Conservation (phyloP, 2,888 invertebrate species). For the Crossocerus cetratus region DNA sequence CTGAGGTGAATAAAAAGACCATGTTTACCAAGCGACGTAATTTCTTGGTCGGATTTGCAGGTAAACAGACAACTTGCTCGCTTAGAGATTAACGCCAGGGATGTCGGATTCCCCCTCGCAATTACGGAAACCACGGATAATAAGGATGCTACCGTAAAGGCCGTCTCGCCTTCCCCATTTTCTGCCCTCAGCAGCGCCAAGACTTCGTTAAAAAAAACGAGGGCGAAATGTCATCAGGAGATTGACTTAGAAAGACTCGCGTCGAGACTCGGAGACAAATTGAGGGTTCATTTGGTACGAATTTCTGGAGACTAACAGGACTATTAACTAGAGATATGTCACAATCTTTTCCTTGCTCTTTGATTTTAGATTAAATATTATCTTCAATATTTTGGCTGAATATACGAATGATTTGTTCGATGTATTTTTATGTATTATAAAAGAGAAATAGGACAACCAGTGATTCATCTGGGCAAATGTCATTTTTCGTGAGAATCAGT, state of each 20-base stretch:
- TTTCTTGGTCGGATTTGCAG: not conserved
- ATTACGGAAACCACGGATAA: conserved; percentile 48
- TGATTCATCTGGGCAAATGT: not conserved
- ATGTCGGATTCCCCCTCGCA: conserved; percentile 13
- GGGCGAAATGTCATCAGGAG: conserved; percentile 3
- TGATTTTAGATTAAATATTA: no score
- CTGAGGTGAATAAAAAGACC: no score
- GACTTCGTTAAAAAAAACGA: conserved; percentile 38
- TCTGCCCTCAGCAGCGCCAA: conserved; percentile 13
- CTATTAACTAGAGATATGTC: no score
- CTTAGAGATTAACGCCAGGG: conserved; percentile 1
- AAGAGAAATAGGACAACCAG: not conserved
- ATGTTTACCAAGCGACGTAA: no score
- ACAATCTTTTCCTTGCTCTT: no score
- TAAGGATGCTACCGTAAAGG: conserved; percentile 30
- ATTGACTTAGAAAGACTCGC: conserved; percentile 19
- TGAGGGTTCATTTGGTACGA: no score
- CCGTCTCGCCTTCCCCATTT: conserved; percentile 22
- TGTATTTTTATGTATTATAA: not conserved
- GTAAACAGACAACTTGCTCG: not conserved
- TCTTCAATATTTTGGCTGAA: no score
- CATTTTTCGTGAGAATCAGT: conserved; percentile 1
- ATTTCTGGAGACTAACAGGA: no score
- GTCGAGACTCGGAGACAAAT: not conserved
- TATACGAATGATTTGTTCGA: no score